phyloP scores from a whole-genome alignment of 2,888 invertebrate species.

The Eutolmus rufibarbis region DNA sequence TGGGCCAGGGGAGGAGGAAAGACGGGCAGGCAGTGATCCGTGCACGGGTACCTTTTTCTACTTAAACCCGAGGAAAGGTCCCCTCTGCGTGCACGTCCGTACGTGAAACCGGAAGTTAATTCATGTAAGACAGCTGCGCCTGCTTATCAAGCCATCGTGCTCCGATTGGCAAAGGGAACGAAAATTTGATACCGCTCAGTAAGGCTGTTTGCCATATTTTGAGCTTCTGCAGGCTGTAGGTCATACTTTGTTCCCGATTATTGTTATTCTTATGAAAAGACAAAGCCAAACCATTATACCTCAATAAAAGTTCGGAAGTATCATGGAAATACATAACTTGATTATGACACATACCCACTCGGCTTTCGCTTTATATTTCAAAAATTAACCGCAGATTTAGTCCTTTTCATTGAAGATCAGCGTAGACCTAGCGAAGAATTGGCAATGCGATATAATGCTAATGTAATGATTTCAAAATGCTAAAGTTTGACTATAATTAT shows the following conservation, averaged over 20 bases:
- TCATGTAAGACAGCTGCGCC: slow-evolving; percentile 9
- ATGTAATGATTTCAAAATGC: no score
- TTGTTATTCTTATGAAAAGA: background rate
- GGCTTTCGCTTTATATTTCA: no score
- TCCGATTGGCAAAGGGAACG: background rate
- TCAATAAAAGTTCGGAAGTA: background rate
- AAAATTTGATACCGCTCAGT: background rate
- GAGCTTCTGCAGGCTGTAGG: background rate
- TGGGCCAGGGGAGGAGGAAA: background rate
- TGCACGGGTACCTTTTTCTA: background rate
- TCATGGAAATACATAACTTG: background rate
- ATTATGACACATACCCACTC: no score
- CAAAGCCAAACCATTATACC: background rate
- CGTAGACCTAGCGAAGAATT: no score
- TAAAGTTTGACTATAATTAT: no score
- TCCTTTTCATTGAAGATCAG: no score
- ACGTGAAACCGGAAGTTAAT: slow-evolving; percentile 10
- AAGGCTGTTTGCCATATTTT: background rate
- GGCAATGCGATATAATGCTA: no score
- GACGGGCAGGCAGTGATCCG: background rate
- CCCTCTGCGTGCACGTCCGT: background rate
- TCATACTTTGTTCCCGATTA: background rate
- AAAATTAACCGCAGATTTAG: no score
- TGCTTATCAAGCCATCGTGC: background rate
- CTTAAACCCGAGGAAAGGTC: background rate